A percentile compares a stretch with the other conserved stretches of the same genome.
These are phyloP conservation scores for Lapara coniferarum DNA, from an alignment of 2,888 invertebrate species.

Conservation along the genomic window DNA sequence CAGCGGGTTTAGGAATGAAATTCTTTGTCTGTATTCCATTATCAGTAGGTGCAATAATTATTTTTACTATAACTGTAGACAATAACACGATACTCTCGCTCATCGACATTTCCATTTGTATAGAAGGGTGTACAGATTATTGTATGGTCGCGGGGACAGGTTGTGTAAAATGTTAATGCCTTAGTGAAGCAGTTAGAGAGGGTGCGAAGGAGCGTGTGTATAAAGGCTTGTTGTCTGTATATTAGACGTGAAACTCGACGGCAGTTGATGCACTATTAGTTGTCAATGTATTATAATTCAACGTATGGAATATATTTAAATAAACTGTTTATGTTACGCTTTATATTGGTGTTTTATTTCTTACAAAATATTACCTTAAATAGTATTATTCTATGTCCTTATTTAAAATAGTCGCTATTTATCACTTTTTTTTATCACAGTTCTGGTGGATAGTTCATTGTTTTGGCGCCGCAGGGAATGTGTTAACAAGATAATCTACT, in stretches of 20 bases:
- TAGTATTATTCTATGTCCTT: no score
- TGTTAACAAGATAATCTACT: no score
- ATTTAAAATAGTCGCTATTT: no score
- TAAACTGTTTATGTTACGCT: constrained; percentile 81
- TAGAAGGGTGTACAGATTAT: constrained; percentile 44
- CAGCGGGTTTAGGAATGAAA: constrained; percentile 10
- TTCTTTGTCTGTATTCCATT: constrained; percentile 20
- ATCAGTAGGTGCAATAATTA: constrained; percentile 32
- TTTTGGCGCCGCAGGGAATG: no score
- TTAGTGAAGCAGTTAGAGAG: constrained; percentile 42
- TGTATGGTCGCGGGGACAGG: constrained; percentile 36
- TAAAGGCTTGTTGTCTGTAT: constrained; percentile 50
- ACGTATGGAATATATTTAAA: constrained; percentile 73
- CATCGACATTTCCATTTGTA: constrained; percentile 34
- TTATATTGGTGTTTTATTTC: constrained; percentile 49
- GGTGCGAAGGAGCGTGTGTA: constrained; percentile 22
- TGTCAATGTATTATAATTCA: constrained; percentile 74
- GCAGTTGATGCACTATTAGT: constrained; percentile 47
- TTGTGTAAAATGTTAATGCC: constrained; percentile 61
- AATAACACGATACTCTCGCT: constrained; percentile 31
- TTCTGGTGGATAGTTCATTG: no score
- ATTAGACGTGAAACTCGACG: constrained; percentile 40
- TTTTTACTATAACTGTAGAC: constrained; percentile 31
- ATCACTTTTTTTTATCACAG: no score
- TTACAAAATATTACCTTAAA: background rate